These are phyloP conservation scores for Aspidoscelis tigris DNA, from an alignment of 2,113 vertebrate genomes.

Conservation along the genomic window DNA sequence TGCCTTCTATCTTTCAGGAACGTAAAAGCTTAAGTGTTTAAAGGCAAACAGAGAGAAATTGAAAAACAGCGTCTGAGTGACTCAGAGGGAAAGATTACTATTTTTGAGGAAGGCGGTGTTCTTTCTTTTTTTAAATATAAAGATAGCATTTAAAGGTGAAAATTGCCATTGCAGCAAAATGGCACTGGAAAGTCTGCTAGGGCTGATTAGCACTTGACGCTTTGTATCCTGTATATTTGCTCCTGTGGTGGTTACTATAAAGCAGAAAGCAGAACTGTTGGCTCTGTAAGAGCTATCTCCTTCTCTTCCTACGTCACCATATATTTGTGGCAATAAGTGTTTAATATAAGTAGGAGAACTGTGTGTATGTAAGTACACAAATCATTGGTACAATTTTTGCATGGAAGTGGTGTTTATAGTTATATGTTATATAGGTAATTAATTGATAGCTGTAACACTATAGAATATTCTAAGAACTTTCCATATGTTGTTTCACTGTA, in stretches of 20 bases:
- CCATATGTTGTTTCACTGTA: not conserved
- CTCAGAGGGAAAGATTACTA: not conserved
- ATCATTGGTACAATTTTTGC: too few relatives aligned
- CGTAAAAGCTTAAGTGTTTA: not conserved
- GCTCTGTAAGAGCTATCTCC: conserved; percentile 40
- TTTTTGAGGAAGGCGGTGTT: conserved; percentile 51
- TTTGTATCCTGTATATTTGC: conserved; percentile 56
- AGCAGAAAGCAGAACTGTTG: conserved; percentile 48
- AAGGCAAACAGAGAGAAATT: not conserved
- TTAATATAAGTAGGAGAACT: too few relatives aligned
- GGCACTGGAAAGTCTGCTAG: conserved; percentile 61
- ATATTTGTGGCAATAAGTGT: not conserved
- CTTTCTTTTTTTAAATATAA: conserved; percentile 35
- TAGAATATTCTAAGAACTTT: not conserved
- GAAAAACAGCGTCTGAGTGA: not conserved
- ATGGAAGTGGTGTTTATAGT: not conserved
- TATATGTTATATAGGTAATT: not conserved
- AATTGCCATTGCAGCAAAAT: conserved; percentile 69
- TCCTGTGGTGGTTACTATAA: conserved; percentile 63
- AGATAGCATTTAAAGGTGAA: conserved; percentile 66
- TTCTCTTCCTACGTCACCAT: conserved; percentile 7
- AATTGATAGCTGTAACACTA: not conserved
- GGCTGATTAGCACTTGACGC: conserved; percentile 63
- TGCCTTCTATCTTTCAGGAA: rapidly evolving
- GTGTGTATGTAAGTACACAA: too few relatives aligned